Percentiles rank a stretch among this genome's conserved stretches.
phyloP scores from a whole-genome alignment of 2,113 vertebrate genomes.

The Leucoraja erinaceus region DNA sequence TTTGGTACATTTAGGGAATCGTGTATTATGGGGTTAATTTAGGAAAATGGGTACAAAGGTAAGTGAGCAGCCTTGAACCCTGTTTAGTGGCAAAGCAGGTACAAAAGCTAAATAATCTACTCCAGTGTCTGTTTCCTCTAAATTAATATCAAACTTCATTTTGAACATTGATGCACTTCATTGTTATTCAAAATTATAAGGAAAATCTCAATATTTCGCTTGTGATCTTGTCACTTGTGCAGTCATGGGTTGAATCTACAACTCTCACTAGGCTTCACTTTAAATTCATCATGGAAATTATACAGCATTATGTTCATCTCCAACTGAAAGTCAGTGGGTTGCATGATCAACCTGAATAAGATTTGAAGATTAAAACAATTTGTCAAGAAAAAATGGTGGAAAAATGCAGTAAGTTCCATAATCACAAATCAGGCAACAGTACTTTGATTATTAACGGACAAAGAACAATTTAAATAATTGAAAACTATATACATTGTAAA shows the following conservation, averaged over 20 bases:
- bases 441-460: background rate
- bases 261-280: background rate
- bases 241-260: background rate
- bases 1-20: too few relatives aligned
- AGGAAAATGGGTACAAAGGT: too few relatives aligned
- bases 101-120: too few relatives aligned
- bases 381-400: background rate
- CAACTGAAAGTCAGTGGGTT: background rate
- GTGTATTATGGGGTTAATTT: too few relatives aligned
- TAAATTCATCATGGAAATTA: constrained; percentile 13
- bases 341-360: background rate
- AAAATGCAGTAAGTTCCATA: background rate
- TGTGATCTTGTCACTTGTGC: background rate
- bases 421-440: background rate
- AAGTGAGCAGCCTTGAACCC: too few relatives aligned
- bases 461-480: background rate
- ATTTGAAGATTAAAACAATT: background rate
- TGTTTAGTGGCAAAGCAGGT: too few relatives aligned
- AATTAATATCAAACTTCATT: background rate
- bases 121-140: too few relatives aligned
- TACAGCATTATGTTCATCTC: constrained; percentile 5
- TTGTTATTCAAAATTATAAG: background rate
- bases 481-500: background rate
- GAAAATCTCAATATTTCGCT: background rate
- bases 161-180: background rate